Evolutionary conservation across 1,140 invertebrate genomes (phyloP), one percentile per base, ranked within the genome.

Genomic region (Drosophila takahashii): DNA sequence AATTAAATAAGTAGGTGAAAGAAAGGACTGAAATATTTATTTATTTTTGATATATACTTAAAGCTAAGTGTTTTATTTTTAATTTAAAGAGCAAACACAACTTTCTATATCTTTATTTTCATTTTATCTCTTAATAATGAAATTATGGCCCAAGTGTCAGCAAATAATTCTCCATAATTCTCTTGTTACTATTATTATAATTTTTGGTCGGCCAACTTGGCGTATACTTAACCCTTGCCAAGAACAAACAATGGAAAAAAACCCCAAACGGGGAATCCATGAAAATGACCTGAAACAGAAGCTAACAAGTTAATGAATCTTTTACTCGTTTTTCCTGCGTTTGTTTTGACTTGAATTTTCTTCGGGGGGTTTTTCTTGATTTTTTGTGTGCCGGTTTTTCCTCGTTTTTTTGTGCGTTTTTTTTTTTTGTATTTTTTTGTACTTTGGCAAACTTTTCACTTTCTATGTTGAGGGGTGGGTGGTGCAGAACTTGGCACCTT

Each of bases 371-470:
- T 29, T 61, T 69, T 9, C 41, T 48, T 15, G 10, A 4, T 15
- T 34, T 42, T 61, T 62, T 6, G 7, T 15, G 4, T n/a, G 27
- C 22, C 15, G 37, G 10, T n/a, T 53, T 67, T 69, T 39, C 9
- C 29, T 9, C 9, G 2, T 32, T 16, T 26, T 65, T 50, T 50
- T 66, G 2, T 54, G 16, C 56, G 36, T 29, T 51, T 39, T 13
- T 61, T 69, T 75, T 66, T n/a, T n/a, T n/a, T n/a, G n/a, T n/a
- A 39, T 41, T 70, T 53, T 61, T 69, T 75, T 66, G 87, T 79
- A 87, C 87, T 90, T 90, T 83, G 80, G 83, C 67, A 79, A 90
- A 91, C 78, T 91, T 91, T 91, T 91, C 89, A 91, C 89, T 91
- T 91, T 91, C 89, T 85, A 76, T 41, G 22, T 22, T 26, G 27